Evolutionary conservation across 2,797 vertebrate species (phyloP), one percentile per base, ranked within the genome.

Genomic region (Sebastes cheni): DNA sequence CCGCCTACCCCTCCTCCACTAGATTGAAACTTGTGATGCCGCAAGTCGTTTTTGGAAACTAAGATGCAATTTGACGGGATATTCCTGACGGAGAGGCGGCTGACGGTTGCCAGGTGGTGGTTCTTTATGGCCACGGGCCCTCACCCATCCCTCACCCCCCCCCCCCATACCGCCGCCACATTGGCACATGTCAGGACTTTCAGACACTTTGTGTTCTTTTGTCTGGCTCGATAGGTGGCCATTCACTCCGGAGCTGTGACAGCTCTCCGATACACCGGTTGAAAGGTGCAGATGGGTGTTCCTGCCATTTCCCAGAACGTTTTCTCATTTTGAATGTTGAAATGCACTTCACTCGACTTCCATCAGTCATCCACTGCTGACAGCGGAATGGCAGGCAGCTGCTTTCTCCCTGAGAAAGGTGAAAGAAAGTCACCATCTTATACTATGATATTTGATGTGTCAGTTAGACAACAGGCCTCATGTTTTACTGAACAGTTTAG

Each of bases 221-320:
- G 82, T 89, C 77, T 85, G 85, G 72, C 80, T 84, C 5, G 60
- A 88, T 82, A 66, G 86, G 70, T 75, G 91, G 87, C 79, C 52
- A 58, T 89, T 86, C 66, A 66, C 88, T 87, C 78, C 22, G 25
- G 64, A 67, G 68, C 85, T 22, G 58, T 89, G 91, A 92, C 92
- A 90, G 86, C 78, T 90, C 83, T 87, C 81, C 84, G 27, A 91
- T 91, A 86, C 67, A 58, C 52, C 23, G 6, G 76, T 85, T 85
- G 92, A 89, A 86, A 89, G 85, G 83, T 90, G 86, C 75, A 80
- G 89, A 88, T 91, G 81, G 89, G 84, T 89, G 86, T 88, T 91
- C 84, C 89, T 90, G 89, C 86, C 84, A 81, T 90, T 88, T 86
- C 88, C 85, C 71, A 78, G 71, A 85, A 83, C 29, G 32, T 79